phyloP scores from a whole-genome alignment of 2,888 invertebrate species.

The Cancer borealis region DNA sequence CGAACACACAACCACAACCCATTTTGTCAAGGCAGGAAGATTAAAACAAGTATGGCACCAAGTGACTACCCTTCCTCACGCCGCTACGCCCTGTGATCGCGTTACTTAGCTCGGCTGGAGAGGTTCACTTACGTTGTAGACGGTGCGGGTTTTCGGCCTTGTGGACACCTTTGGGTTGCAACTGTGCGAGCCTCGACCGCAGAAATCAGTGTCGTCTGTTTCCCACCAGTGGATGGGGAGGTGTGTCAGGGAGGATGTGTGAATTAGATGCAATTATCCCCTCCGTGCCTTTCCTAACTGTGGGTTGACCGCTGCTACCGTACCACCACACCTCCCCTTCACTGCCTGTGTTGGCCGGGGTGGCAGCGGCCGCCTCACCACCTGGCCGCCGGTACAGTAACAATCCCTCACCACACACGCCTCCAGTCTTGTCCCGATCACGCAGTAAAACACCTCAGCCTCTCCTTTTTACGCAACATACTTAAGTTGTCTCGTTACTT shows the following conservation, averaged over 20 bases:
- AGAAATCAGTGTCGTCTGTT: constrained; percentile 70
- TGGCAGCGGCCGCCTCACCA: background rate
- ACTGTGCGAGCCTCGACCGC: constrained; percentile 43
- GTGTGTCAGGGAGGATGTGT: constrained; percentile 68
- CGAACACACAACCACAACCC: background rate
- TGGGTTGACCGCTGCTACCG: constrained; percentile 60
- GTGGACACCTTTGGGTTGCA: constrained; percentile 30
- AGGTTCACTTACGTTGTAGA: background rate
- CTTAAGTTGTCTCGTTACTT: background rate
- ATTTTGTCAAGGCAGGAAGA: constrained; percentile 29
- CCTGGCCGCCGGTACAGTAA: background rate
- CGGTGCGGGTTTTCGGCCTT: background rate
- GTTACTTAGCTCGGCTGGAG: background rate
- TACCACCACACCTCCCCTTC: background rate
- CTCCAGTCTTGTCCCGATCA: background rate
- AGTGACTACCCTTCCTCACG: constrained; percentile 62
- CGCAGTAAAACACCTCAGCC: background rate
- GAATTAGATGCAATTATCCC: constrained; percentile 72
- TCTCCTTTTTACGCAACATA: background rate
- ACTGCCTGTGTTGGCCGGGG: constrained; percentile 8
- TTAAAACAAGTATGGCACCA: constrained; percentile 60
- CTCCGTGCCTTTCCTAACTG: constrained; percentile 68
- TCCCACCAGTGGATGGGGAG: constrained; percentile 52
- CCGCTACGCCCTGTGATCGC: background rate
- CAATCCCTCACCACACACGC: background rate